Conservation (phyloP, 2,113 vertebrate genomes). For the Carassius auratus region DNA sequence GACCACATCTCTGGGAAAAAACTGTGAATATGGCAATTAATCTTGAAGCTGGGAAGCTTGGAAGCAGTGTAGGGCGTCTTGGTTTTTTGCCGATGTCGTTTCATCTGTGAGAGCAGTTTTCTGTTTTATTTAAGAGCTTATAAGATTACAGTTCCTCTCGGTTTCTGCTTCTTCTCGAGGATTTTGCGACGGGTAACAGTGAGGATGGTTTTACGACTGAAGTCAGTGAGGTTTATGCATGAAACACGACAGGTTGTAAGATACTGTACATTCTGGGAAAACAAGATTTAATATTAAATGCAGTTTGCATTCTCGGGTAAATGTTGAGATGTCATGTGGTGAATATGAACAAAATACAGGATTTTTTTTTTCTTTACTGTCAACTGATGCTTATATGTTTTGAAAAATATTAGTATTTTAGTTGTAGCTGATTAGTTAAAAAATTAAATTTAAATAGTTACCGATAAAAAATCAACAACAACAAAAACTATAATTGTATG, state of each 20-base stretch:
- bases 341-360: neutral
- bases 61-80: slow-evolving; percentile 32
- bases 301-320: neutral
- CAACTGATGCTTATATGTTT: neutral
- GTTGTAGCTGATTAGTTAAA: neutral
- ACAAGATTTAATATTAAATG: neutral
- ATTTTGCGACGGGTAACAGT: neutral
- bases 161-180: neutral
- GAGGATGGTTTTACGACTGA: neutral
- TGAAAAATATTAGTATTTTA: neutral
- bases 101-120: neutral
- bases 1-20: slow-evolving; percentile 40
- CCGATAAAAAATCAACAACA: neutral
- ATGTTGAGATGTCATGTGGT: neutral
- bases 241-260: neutral
- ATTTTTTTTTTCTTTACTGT: neutral
- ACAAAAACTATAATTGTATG: too few species aligned
- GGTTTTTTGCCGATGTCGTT: neutral
- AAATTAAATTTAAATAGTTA: too few species aligned
- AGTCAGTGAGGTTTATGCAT: neutral
- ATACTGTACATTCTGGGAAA: neutral
- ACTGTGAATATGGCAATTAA: slow-evolving; percentile 48
- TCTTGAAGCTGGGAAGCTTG: slow-evolving; percentile 29
- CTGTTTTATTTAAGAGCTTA: neutral
- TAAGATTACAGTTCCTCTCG: neutral